Percentiles rank a stretch among this genome's conserved stretches.
phyloP scores from a whole-genome alignment of 2,797 vertebrate species.

The Trachurus trachurus region DNA sequence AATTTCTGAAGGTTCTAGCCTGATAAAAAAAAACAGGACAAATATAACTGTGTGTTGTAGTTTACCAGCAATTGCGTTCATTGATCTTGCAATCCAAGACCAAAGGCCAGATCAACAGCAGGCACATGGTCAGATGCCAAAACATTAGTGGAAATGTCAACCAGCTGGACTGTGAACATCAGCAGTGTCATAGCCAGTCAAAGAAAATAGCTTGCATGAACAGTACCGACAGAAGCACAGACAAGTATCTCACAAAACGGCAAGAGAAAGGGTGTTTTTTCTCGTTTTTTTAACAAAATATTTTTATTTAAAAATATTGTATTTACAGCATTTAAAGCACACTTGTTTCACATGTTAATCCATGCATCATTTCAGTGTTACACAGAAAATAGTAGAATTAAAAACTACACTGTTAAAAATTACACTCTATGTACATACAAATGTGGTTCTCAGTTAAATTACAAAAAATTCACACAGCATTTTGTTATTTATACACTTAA shows the following conservation, averaged over 20 bases:
- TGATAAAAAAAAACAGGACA: neutral
- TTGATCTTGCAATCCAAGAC: slow-evolving; percentile 17
- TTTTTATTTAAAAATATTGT: slow-evolving; percentile 50
- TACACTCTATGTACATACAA: neutral
- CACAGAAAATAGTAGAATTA: neutral
- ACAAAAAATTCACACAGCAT: slow-evolving; percentile 32
- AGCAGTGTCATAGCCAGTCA: slow-evolving; percentile 10
- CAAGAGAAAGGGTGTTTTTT: neutral
- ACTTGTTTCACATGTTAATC: slow-evolving; percentile 38
- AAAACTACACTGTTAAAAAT: too few relatives aligned
- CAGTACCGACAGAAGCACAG: slow-evolving; percentile 3
- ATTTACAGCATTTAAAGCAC: slow-evolving; percentile 53
- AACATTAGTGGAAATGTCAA: slow-evolving; percentile 49
- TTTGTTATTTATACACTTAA: slow-evolving; percentile 22
- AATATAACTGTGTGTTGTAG: neutral
- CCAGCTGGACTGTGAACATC: slow-evolving; percentile 52
- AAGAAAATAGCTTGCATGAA: slow-evolving; percentile 9
- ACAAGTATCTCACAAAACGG: neutral
- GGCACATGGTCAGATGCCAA: slow-evolving; percentile 19
- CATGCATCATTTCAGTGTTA: neutral
- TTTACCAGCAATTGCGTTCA: slow-evolving; percentile 14
- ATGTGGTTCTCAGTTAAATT: slow-evolving; percentile 27
- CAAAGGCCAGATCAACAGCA: slow-evolving; percentile 37
- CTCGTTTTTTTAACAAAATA: slow-evolving; percentile 7
- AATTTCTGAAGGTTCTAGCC: neutral